These are phyloP conservation scores for Aelia acuminata DNA, from an alignment of 2,888 invertebrate genomes.

Conservation along the genomic window DNA sequence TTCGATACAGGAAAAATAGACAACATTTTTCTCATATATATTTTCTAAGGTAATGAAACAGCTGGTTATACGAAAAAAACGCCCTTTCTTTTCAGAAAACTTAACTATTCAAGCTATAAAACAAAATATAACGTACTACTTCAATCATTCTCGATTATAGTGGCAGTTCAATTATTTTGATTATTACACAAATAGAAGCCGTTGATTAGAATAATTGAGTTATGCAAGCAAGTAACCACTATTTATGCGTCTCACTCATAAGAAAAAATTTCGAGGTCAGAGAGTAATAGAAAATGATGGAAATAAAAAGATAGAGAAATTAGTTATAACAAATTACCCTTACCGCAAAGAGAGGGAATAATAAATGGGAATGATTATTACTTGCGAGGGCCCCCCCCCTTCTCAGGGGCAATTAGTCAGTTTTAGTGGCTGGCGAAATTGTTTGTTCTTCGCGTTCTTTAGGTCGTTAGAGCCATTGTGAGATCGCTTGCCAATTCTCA, in stretches of 20 bases:
- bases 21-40: too few relatives aligned
- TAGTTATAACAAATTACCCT: neutral
- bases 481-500: neutral
- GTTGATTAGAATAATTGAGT: neutral
- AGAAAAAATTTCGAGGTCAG: neutral
- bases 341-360: neutral
- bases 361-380: neutral
- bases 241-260: neutral
- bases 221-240: neutral
- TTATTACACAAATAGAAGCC: neutral
- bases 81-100: too few relatives aligned
- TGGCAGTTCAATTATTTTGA: neutral
- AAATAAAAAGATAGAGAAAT: neutral
- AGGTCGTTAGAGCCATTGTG: neutral
- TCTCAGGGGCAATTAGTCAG: neutral
- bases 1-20: too few relatives aligned
- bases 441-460: neutral
- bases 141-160: neutral
- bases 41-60: too few relatives aligned
- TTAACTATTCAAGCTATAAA: neutral
- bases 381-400: neutral
- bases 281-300: neutral
- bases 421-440: neutral
- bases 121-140: neutral
- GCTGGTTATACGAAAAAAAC: too few relatives aligned